Percentiles rank a stretch among this genome's conserved stretches.
phyloP scores from a whole-genome alignment of 2,888 invertebrate species.

The Latheticus oryzae region DNA sequence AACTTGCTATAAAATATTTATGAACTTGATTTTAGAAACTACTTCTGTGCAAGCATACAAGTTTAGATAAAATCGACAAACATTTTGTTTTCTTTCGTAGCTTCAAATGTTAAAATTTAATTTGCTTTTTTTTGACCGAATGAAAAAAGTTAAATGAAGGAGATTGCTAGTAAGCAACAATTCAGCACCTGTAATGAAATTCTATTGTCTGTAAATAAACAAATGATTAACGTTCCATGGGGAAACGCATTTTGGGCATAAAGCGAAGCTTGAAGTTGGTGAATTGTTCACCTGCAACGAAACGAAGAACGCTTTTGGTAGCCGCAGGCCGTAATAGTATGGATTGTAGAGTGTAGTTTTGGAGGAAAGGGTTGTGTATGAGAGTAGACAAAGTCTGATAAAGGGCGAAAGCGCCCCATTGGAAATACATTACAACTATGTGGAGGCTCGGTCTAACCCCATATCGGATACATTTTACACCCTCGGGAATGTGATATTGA shows the following conservation, averaged over 20 bases:
- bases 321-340: slow-evolving; percentile 12
- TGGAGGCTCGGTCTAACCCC: slow-evolving; percentile 52
- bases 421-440: slow-evolving; percentile 59
- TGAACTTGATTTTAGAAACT: no score
- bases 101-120: no score
- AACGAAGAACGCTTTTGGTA: not conserved
- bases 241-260: slow-evolving; percentile 24
- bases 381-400: slow-evolving; percentile 28
- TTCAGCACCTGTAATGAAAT: slow-evolving; percentile 15
- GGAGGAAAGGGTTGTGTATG: slow-evolving; percentile 31
- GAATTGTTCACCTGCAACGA: slow-evolving; percentile 32
- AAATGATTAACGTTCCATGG: slow-evolving; percentile 24
- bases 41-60: no score
- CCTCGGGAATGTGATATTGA: slow-evolving; percentile 54
- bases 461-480: slow-evolving; percentile 56
- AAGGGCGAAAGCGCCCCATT: slow-evolving; percentile 51
- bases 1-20: no score
- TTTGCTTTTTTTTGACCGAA: no score
- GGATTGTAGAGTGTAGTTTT: slow-evolving; percentile 6
- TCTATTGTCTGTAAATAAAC: slow-evolving; percentile 25
- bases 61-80: no score
- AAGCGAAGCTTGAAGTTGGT: slow-evolving; percentile 11
- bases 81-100: no score
- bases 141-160: no score
- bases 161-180: not conserved